Evolutionary conservation across 2,888 invertebrate genomes (phyloP).

Genomic region (Conchocele bisecta): DNA sequence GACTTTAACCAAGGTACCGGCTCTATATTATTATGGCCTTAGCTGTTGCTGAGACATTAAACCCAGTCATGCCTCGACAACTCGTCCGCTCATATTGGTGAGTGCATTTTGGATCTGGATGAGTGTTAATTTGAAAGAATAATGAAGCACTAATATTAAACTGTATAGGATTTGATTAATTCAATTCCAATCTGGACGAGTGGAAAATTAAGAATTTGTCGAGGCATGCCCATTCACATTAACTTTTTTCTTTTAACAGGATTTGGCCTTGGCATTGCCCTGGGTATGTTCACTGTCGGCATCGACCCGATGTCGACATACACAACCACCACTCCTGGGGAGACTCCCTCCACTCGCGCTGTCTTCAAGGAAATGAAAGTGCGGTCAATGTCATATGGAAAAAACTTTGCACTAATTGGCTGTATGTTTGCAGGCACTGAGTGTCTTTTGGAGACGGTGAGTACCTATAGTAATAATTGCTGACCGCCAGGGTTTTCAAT

Average conservation of each 20-base stretch:
- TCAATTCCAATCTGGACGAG: no score
- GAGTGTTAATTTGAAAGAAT: no score
- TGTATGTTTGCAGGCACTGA: slow-evolving; percentile 97
- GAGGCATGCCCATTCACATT: not conserved
- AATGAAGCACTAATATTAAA: no score
- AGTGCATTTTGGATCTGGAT: no score
- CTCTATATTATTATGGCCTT: no score
- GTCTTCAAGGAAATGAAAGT: slow-evolving; percentile 95
- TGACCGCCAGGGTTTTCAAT: no score
- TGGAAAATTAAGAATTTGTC: no score
- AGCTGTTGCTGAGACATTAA: no score
- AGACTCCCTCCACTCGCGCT: slow-evolving; percentile 92
- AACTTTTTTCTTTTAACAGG: slow-evolving; percentile 85
- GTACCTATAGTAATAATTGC: no score
- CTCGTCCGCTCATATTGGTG: no score
- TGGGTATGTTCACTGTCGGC: slow-evolving; percentile 98
- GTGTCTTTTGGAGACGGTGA: slow-evolving; percentile 95
- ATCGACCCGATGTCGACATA: slow-evolving; percentile 91
- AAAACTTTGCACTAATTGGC: slow-evolving; percentile 98
- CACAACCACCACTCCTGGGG: slow-evolving; percentile 82
- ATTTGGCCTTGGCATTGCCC: slow-evolving; percentile 95
- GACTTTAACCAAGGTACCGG: no score
- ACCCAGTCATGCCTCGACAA: no score
- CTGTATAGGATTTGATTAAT: not conserved
- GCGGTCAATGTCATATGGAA: slow-evolving; percentile 95